A percentile compares a stretch with the other conserved stretches of the same genome.
These are phyloP conservation scores for Pipistrellus pipistrellus DNA, from an alignment of 2,797 vertebrate species.

Conservation along the genomic window DNA sequence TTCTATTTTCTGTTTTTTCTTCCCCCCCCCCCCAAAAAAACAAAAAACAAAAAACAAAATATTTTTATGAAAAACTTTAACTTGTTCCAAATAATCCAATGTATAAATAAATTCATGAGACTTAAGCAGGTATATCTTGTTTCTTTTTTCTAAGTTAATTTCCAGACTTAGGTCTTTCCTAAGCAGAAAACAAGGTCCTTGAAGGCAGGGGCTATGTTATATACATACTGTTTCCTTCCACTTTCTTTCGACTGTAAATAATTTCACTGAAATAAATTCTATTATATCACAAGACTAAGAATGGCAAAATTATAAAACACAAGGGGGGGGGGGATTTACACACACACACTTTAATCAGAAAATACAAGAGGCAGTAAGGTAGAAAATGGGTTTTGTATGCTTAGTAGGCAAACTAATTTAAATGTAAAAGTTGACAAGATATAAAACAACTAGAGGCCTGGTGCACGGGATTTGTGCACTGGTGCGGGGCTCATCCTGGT, in stretches of 20 bases:
- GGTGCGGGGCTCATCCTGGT: no score
- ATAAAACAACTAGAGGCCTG: background rate
- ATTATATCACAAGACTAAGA: background rate
- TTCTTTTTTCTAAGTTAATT: slow-evolving; percentile 11
- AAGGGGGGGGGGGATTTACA: background rate
- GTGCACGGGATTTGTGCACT: no score
- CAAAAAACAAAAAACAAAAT: background rate
- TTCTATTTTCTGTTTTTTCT: background rate
- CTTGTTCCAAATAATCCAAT: slow-evolving; percentile 33
- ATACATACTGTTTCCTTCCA: background rate
- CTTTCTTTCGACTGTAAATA: slow-evolving; percentile 21
- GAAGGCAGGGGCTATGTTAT: background rate
- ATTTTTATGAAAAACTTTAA: background rate
- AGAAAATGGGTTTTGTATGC: no score
- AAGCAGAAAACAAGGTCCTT: slow-evolving; percentile 25
- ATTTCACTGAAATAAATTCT: slow-evolving; percentile 51
- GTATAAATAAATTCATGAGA: slow-evolving; percentile 10
- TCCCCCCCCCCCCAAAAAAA: background rate
- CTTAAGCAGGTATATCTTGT: background rate
- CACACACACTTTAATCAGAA: background rate
- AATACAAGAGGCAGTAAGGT: background rate
- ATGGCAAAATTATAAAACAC: slow-evolving; percentile 19
- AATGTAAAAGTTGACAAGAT: background rate
- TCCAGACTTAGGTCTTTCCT: slow-evolving; percentile 23
- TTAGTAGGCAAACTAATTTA: background rate